phyloP scores from a whole-genome alignment of 2,797 vertebrate genomes.

The Aldrovandia affinis region DNA sequence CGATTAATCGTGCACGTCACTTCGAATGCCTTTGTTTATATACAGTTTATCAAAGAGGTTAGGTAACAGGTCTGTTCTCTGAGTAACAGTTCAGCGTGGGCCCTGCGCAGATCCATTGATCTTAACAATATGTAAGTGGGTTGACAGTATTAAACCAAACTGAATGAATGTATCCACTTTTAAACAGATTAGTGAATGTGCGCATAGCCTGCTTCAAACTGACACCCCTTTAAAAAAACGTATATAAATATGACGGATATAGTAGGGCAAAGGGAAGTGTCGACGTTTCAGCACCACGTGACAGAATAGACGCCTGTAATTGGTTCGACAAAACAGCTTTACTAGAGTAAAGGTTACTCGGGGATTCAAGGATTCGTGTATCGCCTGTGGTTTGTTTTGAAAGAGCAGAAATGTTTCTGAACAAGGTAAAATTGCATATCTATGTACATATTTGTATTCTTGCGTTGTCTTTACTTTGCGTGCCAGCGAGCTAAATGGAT shows the following conservation, averaged over 20 bases:
- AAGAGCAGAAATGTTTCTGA: constrained; percentile 60
- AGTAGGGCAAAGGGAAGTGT: constrained; percentile 62
- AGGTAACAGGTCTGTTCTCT: neutral
- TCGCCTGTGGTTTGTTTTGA: neutral
- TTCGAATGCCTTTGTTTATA: neutral
- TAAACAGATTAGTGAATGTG: neutral
- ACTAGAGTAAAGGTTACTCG: neutral
- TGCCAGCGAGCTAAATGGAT: neutral
- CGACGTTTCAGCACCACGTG: constrained; percentile 39
- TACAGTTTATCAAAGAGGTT: neutral
- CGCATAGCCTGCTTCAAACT: neutral
- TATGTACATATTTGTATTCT: neutral
- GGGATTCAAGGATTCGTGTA: neutral
- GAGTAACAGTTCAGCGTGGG: neutral
- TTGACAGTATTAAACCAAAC: neutral
- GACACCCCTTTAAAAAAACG: neutral
- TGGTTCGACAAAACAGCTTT: constrained; percentile 45
- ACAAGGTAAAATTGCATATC: constrained; percentile 58
- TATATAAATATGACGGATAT: too few relatives aligned
- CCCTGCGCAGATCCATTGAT: neutral
- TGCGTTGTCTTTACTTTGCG: neutral
- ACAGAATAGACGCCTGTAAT: constrained; percentile 44
- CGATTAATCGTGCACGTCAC: neutral
- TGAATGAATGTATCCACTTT: neutral
- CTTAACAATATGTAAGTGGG: neutral